Conservation (phyloP, 2,113 vertebrate species). For the Pygathrix nemaeus region DNA sequence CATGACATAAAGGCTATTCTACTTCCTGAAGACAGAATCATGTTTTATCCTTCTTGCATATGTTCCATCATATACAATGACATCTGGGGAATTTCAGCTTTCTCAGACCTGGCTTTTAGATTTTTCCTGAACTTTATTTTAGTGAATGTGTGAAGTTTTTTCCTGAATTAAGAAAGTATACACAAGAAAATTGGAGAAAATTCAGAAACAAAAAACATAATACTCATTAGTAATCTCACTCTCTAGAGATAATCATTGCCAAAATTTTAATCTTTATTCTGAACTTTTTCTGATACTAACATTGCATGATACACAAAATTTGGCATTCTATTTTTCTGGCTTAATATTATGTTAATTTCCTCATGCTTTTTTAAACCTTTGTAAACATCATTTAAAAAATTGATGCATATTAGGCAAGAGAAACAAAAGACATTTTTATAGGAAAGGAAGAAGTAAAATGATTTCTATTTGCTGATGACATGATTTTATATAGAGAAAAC, state of each 20-base stretch:
- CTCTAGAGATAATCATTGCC: background rate
- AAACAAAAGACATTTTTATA: background rate
- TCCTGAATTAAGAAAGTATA: conserved; percentile 14
- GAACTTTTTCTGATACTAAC: background rate
- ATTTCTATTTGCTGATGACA: background rate
- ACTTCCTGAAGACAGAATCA: background rate
- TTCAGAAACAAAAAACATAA: background rate
- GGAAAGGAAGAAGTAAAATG: background rate
- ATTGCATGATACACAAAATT: background rate
- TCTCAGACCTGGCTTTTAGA: background rate
- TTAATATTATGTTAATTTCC: background rate
- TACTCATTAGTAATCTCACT: background rate
- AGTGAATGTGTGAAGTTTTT: background rate
- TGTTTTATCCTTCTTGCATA: background rate
- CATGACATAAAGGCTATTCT: background rate
- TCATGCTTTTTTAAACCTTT: background rate
- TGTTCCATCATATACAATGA: background rate
- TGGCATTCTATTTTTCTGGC: background rate
- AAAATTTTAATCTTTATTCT: background rate
- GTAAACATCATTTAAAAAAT: conserved; percentile 3
- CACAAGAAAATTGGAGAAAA: background rate
- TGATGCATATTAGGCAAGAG: background rate
- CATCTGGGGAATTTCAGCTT: background rate
- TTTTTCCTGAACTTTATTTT: background rate
- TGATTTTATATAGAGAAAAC: no score